Evolutionary conservation across 2,888 invertebrate species (phyloP).

Genomic region (Didymodactylos carnosus): DNA sequence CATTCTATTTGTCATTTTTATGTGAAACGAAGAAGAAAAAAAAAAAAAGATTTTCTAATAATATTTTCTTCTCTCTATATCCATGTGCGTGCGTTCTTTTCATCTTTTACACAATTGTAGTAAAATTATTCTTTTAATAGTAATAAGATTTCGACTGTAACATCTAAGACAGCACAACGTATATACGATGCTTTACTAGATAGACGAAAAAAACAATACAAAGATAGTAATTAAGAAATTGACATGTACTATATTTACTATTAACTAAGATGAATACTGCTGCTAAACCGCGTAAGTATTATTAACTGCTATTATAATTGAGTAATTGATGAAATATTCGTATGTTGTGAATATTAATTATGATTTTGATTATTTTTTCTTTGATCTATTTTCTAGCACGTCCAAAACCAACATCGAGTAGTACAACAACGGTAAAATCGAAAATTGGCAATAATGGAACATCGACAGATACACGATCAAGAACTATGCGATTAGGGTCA

Average conservation of each 20-base stretch:
- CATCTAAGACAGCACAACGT: neutral
- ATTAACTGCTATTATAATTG: neutral
- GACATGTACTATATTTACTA: neutral
- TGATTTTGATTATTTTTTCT: neutral
- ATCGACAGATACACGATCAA: neutral
- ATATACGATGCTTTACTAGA: too few species aligned
- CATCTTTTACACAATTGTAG: too few species aligned
- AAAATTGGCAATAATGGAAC: neutral
- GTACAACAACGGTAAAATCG: neutral
- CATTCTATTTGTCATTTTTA: too few species aligned
- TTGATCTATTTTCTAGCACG: neutral
- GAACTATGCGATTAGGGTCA: neutral
- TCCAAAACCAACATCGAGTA: neutral
- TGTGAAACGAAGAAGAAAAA: too few species aligned
- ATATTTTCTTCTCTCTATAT: too few species aligned
- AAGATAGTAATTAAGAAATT: neutral
- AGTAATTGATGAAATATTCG: too few species aligned
- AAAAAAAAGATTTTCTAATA: too few species aligned
- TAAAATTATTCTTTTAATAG: neutral
- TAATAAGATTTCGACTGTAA: too few species aligned
- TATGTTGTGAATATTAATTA: too few species aligned
- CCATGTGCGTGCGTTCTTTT: too few species aligned
- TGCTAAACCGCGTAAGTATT: neutral
- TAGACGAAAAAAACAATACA: neutral
- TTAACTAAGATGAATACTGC: neutral